These are phyloP conservation scores for Escarpia spicata DNA, from an alignment of 2,888 invertebrate genomes.

Conservation along the genomic window DNA sequence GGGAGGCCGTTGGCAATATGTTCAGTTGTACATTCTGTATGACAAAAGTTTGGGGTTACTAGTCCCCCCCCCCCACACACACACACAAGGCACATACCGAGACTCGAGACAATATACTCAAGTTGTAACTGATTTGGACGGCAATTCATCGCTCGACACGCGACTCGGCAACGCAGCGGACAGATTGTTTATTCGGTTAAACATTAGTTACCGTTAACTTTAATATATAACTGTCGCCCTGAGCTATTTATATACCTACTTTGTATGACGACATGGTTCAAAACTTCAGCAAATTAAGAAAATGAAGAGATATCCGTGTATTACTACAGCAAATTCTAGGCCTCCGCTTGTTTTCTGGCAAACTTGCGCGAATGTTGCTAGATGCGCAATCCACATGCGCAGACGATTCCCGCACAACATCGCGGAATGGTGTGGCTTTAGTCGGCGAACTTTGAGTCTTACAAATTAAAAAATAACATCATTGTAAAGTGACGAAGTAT, in stretches of 20 bases:
- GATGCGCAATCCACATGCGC: conserved; percentile 36
- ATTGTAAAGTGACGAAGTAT: not conserved
- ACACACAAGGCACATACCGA: too few species aligned
- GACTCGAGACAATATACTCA: not conserved
- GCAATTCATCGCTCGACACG: not conserved
- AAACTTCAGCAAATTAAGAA: not conserved
- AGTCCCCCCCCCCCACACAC: too few species aligned
- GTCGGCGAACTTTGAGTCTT: not conserved
- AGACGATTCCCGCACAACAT: conserved; percentile 8
- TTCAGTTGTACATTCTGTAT: not conserved
- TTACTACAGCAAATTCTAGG: not conserved
- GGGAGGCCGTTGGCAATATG: not conserved
- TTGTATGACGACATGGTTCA: conserved; percentile 13
- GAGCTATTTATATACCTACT: not conserved
- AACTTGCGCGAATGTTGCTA: conserved; percentile 29
- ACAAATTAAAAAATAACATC: not conserved
- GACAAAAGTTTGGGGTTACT: too few species aligned
- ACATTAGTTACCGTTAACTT: not conserved
- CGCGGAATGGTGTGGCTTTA: not conserved
- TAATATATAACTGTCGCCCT: not conserved
- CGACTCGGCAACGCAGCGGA: not conserved
- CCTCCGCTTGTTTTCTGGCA: not conserved
- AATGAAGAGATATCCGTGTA: not conserved
- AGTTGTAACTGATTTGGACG: not conserved
- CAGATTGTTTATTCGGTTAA: not conserved